Evolutionary conservation across 2,888 invertebrate species (phyloP).

Genomic region (Pantelozetes paolii): DNA sequence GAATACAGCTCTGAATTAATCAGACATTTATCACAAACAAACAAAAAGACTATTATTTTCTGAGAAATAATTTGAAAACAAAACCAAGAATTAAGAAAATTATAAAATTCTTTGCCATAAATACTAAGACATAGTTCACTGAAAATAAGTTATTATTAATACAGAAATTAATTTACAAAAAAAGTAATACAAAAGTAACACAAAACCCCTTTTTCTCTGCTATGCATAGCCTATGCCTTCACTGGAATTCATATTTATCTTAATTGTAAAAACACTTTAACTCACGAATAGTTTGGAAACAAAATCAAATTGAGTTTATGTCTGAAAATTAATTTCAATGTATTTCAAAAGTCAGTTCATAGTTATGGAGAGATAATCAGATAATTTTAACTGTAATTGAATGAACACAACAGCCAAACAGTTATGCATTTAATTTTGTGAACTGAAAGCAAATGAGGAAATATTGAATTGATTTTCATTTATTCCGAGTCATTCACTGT

Average conservation of each 20-base stretch:
- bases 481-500: background rate
- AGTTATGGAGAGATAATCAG: background rate
- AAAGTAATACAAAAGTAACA: no score
- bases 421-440: background rate
- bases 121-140: background rate
- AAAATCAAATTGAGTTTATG: background rate
- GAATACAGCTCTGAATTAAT: constrained; percentile 7
- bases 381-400: background rate
- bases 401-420: no score
- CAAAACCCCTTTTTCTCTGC: no score
- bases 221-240: no score
- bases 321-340: background rate
- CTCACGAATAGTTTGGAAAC: background rate
- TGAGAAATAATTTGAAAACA: background rate
- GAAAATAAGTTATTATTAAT: background rate
- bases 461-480: background rate
- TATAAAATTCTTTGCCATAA: constrained; percentile 4
- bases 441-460: background rate
- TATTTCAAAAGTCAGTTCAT: background rate
- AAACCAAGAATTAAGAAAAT: background rate
- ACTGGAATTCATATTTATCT: no score
- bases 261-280: no score
- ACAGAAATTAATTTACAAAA: no score
- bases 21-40: background rate
- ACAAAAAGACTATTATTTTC: background rate